phyloP scores from a whole-genome alignment of 2,888 invertebrate species.

The Polia nebulosa region DNA sequence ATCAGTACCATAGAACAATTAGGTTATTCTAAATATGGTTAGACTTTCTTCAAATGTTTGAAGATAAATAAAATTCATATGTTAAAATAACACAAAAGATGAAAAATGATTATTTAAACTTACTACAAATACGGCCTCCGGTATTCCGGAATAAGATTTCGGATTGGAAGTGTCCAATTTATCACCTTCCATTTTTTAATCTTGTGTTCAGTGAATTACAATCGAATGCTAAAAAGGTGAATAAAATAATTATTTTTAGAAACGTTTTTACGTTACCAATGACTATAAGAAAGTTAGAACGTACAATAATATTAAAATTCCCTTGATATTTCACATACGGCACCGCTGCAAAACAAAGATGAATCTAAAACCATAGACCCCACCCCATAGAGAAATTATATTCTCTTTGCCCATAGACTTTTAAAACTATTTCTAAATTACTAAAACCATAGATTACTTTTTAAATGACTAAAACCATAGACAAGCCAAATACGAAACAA shows the following conservation, averaged over 20 bases:
- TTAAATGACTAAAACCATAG: too few species aligned
- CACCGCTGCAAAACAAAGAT: conserved; percentile 10
- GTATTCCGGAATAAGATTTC: conserved; percentile 95
- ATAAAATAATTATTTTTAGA: conserved; percentile 26
- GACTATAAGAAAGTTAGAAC: background rate
- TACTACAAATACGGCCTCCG: conserved; percentile 97
- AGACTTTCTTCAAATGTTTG: background rate
- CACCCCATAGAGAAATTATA: too few species aligned
- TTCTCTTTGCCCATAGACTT: too few species aligned
- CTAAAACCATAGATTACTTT: too few species aligned
- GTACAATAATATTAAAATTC: conserved; percentile 21
- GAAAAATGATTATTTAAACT: conserved; percentile 76
- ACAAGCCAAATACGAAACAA: too few species aligned
- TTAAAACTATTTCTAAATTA: too few species aligned
- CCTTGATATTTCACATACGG: conserved; percentile 17
- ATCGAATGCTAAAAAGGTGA: conserved; percentile 37
- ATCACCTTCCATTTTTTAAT: conserved; percentile 85
- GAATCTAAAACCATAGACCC: conserved; percentile 3
- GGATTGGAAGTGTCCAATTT: conserved; percentile 78
- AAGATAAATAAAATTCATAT: background rate
- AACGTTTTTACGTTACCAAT: background rate
- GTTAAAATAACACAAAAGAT: background rate
- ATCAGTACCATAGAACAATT: background rate
- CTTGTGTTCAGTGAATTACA: conserved; percentile 20
- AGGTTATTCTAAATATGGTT: conserved; percentile 34